A percentile compares a stretch with the other conserved stretches of the same genome.
Evolutionary conservation across 35 echinoderm and acorn worm genomes (phyloP).

Genomic region (Ophiothrix spiculata): DNA sequence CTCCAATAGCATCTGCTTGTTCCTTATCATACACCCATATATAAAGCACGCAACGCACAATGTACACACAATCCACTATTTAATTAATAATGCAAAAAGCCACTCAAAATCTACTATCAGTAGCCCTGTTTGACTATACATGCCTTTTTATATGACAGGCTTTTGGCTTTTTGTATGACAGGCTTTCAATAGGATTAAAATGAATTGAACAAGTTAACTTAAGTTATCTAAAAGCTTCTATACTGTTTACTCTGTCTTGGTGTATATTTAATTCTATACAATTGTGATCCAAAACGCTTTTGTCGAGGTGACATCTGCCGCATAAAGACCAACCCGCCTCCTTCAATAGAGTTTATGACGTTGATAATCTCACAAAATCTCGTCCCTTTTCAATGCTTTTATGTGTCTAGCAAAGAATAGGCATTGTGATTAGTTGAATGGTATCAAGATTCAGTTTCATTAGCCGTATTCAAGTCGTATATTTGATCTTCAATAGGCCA

Average conservation of each 20-base stretch:
- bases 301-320: background rate
- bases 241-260: background rate
- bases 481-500: background rate
- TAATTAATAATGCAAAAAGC: background rate
- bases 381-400: background rate
- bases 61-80: background rate
- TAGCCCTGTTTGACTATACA: too few relatives aligned
- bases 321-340: background rate
- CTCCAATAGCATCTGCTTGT: too few relatives aligned
- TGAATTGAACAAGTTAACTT: slow-evolving; percentile 1
- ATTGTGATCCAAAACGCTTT: background rate
- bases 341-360: background rate
- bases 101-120: background rate
- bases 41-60: too few relatives aligned
- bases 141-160: too few relatives aligned
- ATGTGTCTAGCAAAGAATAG: slow-evolving; percentile 7
- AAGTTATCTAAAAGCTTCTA: background rate
- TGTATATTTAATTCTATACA: slow-evolving; percentile 9
- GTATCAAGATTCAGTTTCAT: background rate
- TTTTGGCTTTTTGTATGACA: background rate
- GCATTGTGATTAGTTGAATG: background rate
- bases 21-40: too few relatives aligned
- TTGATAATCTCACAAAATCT: slow-evolving; percentile 12
- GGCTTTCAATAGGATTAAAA: background rate
- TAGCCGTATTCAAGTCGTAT: background rate